These are phyloP conservation scores for Pristionchus maxplancki DNA, from an alignment of 2,888 invertebrate species.

Conservation along the genomic window DNA sequence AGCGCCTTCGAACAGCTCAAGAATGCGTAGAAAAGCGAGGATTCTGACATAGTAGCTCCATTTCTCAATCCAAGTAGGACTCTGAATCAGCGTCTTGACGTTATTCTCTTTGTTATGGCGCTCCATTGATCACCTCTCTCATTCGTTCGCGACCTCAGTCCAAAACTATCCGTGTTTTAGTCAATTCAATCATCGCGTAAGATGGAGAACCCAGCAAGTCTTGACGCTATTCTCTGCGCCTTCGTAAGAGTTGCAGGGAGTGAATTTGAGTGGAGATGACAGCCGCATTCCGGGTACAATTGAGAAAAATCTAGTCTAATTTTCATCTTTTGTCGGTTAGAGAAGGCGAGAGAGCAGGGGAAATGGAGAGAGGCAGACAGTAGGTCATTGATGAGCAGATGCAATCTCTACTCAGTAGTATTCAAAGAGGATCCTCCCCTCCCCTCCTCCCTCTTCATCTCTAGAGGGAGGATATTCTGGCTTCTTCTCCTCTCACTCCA, in stretches of 20 bases:
- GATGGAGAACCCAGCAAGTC: too few species aligned
- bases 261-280: background rate
- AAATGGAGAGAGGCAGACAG: too few species aligned
- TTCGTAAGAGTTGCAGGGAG: background rate
- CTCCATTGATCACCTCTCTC: too few species aligned
- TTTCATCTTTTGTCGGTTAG: too few species aligned
- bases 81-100: too few species aligned
- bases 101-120: too few species aligned
- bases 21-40: background rate
- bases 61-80: too few species aligned
- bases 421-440: background rate
- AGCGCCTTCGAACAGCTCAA: background rate
- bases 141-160: too few species aligned
- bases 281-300: background rate
- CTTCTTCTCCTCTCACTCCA: background rate
- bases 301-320: background rate
- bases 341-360: too few species aligned
- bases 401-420: background rate
- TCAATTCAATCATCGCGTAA: too few species aligned
- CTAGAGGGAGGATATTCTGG: constrained; percentile 39
- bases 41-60: background rate
- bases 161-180: too few species aligned
- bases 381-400: background rate
- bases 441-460: background rate
- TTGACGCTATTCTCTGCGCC: background rate